Evolutionary conservation across 1,140 invertebrate species (phyloP).

Genomic region (Drosophila sechellia): DNA sequence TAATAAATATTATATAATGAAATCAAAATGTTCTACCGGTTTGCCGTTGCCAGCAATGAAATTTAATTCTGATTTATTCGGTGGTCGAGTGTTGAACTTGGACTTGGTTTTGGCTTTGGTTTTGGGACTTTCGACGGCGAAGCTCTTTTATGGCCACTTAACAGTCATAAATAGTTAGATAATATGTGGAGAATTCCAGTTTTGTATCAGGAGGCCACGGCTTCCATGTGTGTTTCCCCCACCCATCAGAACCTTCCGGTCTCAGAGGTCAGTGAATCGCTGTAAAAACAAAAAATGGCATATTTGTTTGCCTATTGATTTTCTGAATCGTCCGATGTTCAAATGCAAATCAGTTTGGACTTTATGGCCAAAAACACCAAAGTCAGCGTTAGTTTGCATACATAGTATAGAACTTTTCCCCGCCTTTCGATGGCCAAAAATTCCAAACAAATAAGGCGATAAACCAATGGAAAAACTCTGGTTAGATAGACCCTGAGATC

Average conservation of each 20-base stretch:
- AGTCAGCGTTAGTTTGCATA: constrained; percentile 49
- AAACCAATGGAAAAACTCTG: neutral
- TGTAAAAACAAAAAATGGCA: constrained; percentile 61
- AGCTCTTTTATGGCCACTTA: constrained; percentile 54
- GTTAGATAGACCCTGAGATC: neutral
- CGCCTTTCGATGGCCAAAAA: constrained; percentile 1
- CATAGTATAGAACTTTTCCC: constrained; percentile 45
- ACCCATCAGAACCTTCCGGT: constrained; percentile 6
- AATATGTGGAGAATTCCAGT: constrained; percentile 32
- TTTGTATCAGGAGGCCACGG: constrained; percentile 27
- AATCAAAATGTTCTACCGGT: constrained; percentile 38
- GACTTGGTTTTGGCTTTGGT: constrained; percentile 9
- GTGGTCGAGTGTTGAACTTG: constrained; percentile 17
- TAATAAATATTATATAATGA: constrained; percentile 34
- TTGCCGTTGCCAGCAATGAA: constrained; percentile 15
- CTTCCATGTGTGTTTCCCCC: neutral
- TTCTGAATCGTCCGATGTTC: constrained; percentile 29
- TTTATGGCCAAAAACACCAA: constrained; percentile 21
- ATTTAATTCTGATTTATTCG: constrained; percentile 44
- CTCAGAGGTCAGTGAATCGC: constrained; percentile 34
- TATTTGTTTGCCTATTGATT: constrained; percentile 71
- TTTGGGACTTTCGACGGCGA: constrained; percentile 22
- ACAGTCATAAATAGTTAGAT: constrained; percentile 49
- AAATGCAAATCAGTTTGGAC: constrained; percentile 64
- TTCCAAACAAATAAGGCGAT: neutral